Evolutionary conservation across 2,113 vertebrate genomes (phyloP).

Genomic region (Vanacampus margaritifer): DNA sequence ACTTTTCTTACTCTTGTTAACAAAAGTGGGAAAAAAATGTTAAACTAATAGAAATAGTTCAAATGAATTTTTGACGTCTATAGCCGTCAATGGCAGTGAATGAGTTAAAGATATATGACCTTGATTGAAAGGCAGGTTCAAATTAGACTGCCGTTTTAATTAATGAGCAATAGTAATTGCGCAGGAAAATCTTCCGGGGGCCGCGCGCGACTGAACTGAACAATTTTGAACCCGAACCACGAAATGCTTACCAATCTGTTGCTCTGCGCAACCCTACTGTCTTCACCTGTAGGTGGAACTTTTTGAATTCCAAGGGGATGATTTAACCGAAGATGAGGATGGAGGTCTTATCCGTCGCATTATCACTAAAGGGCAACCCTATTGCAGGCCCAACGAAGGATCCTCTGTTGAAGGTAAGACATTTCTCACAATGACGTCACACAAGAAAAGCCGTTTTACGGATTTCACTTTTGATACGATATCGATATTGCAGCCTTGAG

Average conservation of each 20-base stretch:
- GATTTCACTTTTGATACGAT: no score
- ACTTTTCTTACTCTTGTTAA: no score
- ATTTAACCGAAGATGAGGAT: constrained; percentile 89
- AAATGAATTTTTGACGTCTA: no score
- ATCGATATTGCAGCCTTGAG: no score
- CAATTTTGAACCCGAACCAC: neutral
- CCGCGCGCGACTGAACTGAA: neutral
- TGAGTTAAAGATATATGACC: no score
- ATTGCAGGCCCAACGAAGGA: constrained; percentile 91
- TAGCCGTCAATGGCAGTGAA: no score
- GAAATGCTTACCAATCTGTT: neutral
- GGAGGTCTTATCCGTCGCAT: constrained; percentile 90
- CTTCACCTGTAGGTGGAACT: constrained; percentile 81
- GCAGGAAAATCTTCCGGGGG: neutral
- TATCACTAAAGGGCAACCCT: constrained; percentile 85
- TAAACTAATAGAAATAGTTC: no score
- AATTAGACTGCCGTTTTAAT: no score
- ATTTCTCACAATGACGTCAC: neutral
- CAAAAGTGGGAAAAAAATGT: no score
- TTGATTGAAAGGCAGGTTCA: no score
- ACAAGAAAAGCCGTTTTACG: neutral
- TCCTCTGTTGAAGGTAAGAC: constrained; percentile 84
- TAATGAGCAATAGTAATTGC: neutral
- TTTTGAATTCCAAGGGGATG: constrained; percentile 91
- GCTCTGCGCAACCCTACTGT: neutral